Base-by-base conservation (phyloP, 2,113 vertebrate genomes). In the Fukomys damarensis region DNA sequence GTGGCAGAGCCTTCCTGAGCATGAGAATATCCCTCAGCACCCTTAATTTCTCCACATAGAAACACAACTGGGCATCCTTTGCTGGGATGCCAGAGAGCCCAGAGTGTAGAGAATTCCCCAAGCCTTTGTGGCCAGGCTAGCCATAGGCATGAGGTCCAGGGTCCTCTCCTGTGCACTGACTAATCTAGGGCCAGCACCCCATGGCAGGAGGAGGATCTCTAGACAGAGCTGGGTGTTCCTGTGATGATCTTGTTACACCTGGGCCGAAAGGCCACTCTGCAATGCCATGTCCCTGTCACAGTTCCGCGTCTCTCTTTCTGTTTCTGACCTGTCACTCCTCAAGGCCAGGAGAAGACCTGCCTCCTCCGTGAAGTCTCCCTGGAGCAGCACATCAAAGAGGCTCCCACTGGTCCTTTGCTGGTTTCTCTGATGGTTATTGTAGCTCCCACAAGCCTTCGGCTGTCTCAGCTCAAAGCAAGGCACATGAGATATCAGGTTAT, bases 341-440 rank as follows among this genome's bases (percentile, higher is more conserved):
- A 24, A 86, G 56, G 52, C 12, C n/a, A 65, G 68, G 24, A 26
- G 35, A 93, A 87, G 84, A 16, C 28, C 16, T 32, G 14, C 11
- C 41, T 84, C 54, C 38, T 70, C 35, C 0, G 0, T 4, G 54
- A 94, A 59, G 19, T 14, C 32, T n/a, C 38, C 26, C 26, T 58
- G 59, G 54, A 76, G 4, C 2, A 1, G 10, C n/a, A 13, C 68
- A 24, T 54, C 35, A 30, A 9, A 41, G 41, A 84, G 49, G 61
- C 26, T 26, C 20, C 63, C 7, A 10, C 30, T 56, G 30, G 19
- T 66, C 35, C 56, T 43, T 52, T 2, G 0, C 59, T 65, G 52
- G 43, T 38, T 28, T 24, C 43, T 32, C 35, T n/a, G n/a, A 35
- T 30, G 3, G 0, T 35, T 5, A 26, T 3, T 20, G 11, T 38